Percentiles rank a stretch among this genome's conserved stretches.
Evolutionary conservation across 2,113 vertebrate species (phyloP).

Genomic region (Menura novaehollandiae): DNA sequence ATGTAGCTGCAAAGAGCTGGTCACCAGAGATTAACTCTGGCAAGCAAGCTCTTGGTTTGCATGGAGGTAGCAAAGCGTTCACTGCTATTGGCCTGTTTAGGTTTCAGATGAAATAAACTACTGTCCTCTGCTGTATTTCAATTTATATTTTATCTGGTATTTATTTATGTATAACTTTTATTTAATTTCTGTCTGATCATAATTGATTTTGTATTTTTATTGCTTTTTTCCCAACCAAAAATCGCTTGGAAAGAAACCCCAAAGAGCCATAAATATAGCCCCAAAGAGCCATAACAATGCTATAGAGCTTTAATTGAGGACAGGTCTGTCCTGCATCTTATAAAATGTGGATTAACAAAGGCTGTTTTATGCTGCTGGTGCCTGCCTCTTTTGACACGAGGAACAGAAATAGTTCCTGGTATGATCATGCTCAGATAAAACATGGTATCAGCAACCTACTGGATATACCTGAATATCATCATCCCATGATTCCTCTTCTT

Average conservation of each 20-base stretch:
- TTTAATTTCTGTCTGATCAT: conserved; percentile 22
- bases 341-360: background rate
- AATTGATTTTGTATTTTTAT: background rate
- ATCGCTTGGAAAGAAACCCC: background rate
- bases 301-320: background rate
- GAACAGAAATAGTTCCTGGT: background rate
- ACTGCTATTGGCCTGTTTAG: background rate
- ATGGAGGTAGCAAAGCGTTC: background rate
- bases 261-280: background rate
- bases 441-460: background rate
- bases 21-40: conserved; percentile 33
- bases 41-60: conserved; percentile 12
- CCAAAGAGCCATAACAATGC: background rate
- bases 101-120: conserved; percentile 7
- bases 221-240: background rate
- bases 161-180: background rate
- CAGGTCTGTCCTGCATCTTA: background rate
- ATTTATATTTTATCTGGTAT: conserved; percentile 18
- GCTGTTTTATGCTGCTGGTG: background rate
- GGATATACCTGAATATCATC: background rate
- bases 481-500: background rate
- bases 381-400: background rate
- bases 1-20: conserved; percentile 29
- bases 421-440: background rate
- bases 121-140: background rate